These are phyloP conservation scores for Molorchus minor DNA, from an alignment of 2,888 invertebrate species.

Conservation along the genomic window DNA sequence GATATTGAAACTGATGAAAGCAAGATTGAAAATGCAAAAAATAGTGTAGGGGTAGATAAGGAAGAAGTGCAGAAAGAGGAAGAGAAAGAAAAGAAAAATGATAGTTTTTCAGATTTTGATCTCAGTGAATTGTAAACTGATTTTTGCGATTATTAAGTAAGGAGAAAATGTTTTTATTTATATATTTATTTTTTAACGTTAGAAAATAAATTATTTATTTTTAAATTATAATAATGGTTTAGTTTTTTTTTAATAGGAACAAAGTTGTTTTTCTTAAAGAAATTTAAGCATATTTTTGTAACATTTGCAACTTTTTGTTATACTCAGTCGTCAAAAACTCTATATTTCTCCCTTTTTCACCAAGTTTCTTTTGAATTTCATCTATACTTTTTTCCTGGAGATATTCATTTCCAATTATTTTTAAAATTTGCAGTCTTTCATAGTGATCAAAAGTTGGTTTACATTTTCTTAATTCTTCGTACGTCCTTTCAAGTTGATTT, in stretches of 20 bases:
- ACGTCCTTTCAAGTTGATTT: slow-evolving; percentile 3
- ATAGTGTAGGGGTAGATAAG: neutral
- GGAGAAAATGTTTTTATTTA: slow-evolving; percentile 1
- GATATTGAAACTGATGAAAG: slow-evolving; percentile 65
- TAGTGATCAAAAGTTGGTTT: neutral
- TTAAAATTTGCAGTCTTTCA: neutral
- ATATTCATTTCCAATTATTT: neutral
- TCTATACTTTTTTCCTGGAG: neutral
- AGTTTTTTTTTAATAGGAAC: neutral
- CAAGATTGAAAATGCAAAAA: slow-evolving; percentile 2
- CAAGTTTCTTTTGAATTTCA: slow-evolving; percentile 5
- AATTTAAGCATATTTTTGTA: neutral
- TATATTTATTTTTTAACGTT: neutral
- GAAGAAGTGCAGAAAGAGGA: slow-evolving; percentile 10
- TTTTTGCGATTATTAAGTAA: neutral
- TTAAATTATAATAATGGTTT: slow-evolving; percentile 6
- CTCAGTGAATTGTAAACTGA: slow-evolving; percentile 29
- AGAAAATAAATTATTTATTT: neutral
- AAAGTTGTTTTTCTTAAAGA: neutral
- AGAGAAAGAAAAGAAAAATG: slow-evolving; percentile 30
- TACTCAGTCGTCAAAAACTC: slow-evolving; percentile 1
- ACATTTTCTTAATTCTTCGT: slow-evolving; percentile 3
- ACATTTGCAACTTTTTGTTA: slow-evolving; percentile 2
- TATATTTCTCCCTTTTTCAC: slow-evolving; percentile 8
- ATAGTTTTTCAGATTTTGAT: slow-evolving; percentile 49